phyloP scores from a whole-genome alignment of 2,113 vertebrate genomes.

The Podarcis raffonei region DNA sequence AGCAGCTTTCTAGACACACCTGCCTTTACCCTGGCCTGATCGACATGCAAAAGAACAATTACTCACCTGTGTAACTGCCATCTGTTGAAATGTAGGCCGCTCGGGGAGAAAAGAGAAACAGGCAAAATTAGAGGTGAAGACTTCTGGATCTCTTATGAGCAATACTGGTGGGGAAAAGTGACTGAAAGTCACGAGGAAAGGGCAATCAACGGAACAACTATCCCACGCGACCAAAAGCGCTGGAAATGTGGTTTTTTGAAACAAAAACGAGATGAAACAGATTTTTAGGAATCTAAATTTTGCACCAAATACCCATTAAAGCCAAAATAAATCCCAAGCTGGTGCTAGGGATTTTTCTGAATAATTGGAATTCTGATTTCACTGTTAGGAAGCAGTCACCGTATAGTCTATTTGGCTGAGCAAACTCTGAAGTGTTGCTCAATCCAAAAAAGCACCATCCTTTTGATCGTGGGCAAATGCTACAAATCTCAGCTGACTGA shows the following conservation, averaged over 20 bases:
- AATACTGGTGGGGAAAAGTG: neutral
- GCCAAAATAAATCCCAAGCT: neutral
- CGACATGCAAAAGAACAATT: conserved; percentile 1
- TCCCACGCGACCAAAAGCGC: neutral
- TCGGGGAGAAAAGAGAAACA: conserved; percentile 15
- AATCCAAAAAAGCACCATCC: neutral
- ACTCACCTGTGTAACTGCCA: conserved; percentile 40
- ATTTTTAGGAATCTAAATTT: neutral
- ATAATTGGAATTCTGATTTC: neutral
- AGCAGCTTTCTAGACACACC: neutral
- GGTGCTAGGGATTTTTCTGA: neutral
- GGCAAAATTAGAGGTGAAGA: conserved; percentile 9
- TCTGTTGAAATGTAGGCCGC: conserved; percentile 41
- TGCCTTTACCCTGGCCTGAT: neutral
- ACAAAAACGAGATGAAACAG: neutral
- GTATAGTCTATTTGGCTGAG: neutral
- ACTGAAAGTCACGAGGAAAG: neutral
- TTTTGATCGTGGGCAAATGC: neutral
- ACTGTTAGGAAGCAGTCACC: neutral
- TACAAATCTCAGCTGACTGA: neutral
- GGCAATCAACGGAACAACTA: neutral
- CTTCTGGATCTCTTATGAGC: neutral
- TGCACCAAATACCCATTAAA: neutral
- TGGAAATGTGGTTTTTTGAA: neutral
- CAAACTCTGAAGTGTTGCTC: neutral